Base-by-base conservation (phyloP, 1,140 invertebrate species). In the Plodia interpunctella region DNA sequence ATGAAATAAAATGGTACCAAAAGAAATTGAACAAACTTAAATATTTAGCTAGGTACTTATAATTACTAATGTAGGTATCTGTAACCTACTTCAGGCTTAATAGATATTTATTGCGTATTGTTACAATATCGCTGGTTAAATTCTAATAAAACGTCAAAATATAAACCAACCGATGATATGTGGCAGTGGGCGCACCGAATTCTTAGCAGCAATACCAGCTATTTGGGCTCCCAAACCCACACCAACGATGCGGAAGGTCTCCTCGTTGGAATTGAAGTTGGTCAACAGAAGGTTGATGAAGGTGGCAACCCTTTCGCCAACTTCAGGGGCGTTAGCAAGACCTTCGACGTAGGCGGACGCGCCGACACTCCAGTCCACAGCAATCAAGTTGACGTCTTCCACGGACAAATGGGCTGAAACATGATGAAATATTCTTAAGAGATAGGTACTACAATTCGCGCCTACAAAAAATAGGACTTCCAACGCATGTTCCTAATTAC, bases 141-240 rank as follows among this genome's bases (percentile, higher is more conserved):
- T n/a, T n/a, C n/a, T n/a, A 52, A 57, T 62, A 52, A 30, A 49
- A 55, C 54, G 54, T 20, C 35, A 60, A 8, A 32, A n/a, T 44
- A 15, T 44, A n/a, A 52, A 60, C 67, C 74, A 65, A 88, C 86
- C 84, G 53, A 84, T 19, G 56, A 88, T 73, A 49, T 82, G 75
- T 49, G 80, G 75, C 13, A 88, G 49, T 11, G 54, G 44, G 57
- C 74, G 74, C 19, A 50, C 62, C 5, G 74, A 60, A 0, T 60
- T 60, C 44, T 76, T 80, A 2, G 73, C 77, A 17, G 80, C 79
- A 35, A 87, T 82, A 62, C 83, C 86, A 53, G 83, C 81, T 8
- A 80, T 63, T 32, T 88, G 84, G 1, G 62, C 86, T 9, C 86
- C 86, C 2, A 88, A 67, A 13, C 86, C 86, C 3, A 79, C 64